phyloP scores from a whole-genome alignment of 2,113 vertebrate species.

The Crotalus helleri region DNA sequence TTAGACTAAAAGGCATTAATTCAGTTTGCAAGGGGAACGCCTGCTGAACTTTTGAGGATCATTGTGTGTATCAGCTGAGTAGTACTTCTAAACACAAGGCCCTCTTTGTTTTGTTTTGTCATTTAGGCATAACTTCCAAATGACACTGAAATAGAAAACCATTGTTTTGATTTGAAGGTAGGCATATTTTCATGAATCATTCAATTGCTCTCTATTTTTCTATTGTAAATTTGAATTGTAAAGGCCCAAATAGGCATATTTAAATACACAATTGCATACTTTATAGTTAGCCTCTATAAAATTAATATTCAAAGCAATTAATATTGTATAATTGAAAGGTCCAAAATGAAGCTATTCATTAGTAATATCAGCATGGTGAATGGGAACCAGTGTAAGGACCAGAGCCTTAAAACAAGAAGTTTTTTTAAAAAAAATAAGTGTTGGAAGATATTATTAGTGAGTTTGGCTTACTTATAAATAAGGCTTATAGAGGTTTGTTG shows the following conservation, averaged over 20 bases:
- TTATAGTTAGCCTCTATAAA: accelerated
- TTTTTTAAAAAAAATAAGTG: too few species aligned
- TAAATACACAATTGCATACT: background rate
- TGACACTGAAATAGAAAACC: conserved; percentile 37
- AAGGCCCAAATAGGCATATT: accelerated
- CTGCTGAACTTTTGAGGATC: conserved; percentile 1
- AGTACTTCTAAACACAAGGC: conserved; percentile 32
- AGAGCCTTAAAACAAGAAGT: background rate
- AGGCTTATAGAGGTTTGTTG: background rate
- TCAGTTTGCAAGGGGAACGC: background rate
- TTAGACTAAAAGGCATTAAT: conserved; percentile 7
- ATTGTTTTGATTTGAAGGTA: conserved; percentile 30
- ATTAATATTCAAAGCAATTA: background rate
- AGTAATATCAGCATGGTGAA: background rate
- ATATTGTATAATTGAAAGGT: background rate
- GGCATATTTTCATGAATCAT: background rate
- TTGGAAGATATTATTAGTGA: background rate
- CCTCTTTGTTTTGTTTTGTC: conserved; percentile 43
- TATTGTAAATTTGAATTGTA: accelerated
- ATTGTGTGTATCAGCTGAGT: conserved; percentile 1
- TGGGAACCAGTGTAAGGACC: background rate
- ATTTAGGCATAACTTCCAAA: background rate
- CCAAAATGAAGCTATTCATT: background rate
- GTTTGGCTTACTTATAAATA: background rate
- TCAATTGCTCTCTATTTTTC: accelerated